phyloP scores from a whole-genome alignment of 1,140 invertebrate genomes.

The Himalopsyche phryganea region DNA sequence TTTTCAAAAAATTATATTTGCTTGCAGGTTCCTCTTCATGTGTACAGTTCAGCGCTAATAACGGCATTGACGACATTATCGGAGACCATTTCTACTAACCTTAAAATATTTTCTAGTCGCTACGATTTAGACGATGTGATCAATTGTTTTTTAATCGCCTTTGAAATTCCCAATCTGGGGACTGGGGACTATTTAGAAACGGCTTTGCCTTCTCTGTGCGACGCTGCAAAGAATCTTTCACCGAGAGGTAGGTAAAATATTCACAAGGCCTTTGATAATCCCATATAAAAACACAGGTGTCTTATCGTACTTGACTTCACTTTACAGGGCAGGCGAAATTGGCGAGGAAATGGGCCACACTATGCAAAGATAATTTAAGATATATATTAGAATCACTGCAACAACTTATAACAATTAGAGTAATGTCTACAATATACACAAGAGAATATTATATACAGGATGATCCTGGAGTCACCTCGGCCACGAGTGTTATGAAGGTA shows the following conservation, averaged over 20 bases:
- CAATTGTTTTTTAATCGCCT: slow-evolving; percentile 82
- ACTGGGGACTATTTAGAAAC: slow-evolving; percentile 74
- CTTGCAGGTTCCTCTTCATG: slow-evolving; percentile 50
- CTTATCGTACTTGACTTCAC: slow-evolving; percentile 2
- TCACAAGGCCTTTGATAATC: too few relatives aligned
- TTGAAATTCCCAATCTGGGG: slow-evolving; percentile 82
- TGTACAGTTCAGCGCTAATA: slow-evolving; percentile 65
- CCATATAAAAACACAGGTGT: too few relatives aligned
- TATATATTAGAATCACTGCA: slow-evolving; percentile 77
- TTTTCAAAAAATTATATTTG: too few relatives aligned
- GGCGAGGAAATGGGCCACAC: slow-evolving; percentile 73
- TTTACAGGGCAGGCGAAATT: slow-evolving; percentile 70
- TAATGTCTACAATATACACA: slow-evolving; percentile 73
- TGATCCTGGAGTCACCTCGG: slow-evolving; percentile 72
- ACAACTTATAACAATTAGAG: slow-evolving; percentile 79
- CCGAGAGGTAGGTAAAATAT: slow-evolving; percentile 54
- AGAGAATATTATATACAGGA: slow-evolving; percentile 78
- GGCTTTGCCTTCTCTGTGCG: slow-evolving; percentile 76
- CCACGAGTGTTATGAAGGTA: slow-evolving; percentile 80
- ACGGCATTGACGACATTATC: slow-evolving; percentile 73
- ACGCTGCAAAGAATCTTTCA: slow-evolving; percentile 70
- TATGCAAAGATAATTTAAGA: slow-evolving; percentile 66
- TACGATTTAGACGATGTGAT: slow-evolving; percentile 54
- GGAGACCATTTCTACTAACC: slow-evolving; percentile 69
- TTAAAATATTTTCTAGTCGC: slow-evolving; percentile 55